These are phyloP conservation scores for Poeciliopsis gracilis DNA, from an alignment of 2,797 vertebrate genomes.

Conservation along the genomic window DNA sequence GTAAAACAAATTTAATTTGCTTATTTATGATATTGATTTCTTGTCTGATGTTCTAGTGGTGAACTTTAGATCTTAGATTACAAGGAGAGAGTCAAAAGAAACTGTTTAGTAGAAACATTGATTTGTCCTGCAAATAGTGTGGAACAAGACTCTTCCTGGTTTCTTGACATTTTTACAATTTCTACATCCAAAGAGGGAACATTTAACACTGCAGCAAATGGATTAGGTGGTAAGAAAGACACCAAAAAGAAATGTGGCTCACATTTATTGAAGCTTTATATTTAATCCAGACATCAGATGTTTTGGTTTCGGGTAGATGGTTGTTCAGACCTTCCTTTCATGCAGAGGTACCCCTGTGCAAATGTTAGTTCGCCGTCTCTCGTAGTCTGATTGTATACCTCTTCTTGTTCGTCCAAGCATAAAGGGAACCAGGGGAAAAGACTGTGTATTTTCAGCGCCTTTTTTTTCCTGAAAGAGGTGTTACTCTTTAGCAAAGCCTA, in stretches of 20 bases:
- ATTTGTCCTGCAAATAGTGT: background rate
- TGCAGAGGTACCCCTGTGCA: conserved; percentile 29
- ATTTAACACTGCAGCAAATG: background rate
- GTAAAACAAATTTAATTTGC: background rate
- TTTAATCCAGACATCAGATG: background rate
- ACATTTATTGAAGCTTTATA: background rate
- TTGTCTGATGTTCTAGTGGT: background rate
- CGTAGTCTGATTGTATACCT: conserved; percentile 15
- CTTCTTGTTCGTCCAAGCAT: conserved; percentile 29
- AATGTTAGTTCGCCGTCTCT: conserved; percentile 45
- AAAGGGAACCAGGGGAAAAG: conserved; percentile 26
- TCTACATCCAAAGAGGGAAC: background rate
- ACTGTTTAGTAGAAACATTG: background rate
- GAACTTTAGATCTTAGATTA: background rate
- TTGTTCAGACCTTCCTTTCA: background rate
- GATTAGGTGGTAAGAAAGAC: background rate
- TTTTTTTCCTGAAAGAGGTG: conserved; percentile 30
- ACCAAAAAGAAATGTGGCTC: background rate
- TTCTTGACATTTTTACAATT: background rate
- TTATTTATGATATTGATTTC: background rate
- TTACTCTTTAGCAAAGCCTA: conserved; percentile 22
- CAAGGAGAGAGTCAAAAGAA: background rate
- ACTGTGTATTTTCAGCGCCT: background rate
- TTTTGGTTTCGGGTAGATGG: background rate
- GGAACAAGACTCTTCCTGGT: background rate